phyloP scores from a whole-genome alignment of 1,140 invertebrate species.

The Oryctes rhinoceros region DNA sequence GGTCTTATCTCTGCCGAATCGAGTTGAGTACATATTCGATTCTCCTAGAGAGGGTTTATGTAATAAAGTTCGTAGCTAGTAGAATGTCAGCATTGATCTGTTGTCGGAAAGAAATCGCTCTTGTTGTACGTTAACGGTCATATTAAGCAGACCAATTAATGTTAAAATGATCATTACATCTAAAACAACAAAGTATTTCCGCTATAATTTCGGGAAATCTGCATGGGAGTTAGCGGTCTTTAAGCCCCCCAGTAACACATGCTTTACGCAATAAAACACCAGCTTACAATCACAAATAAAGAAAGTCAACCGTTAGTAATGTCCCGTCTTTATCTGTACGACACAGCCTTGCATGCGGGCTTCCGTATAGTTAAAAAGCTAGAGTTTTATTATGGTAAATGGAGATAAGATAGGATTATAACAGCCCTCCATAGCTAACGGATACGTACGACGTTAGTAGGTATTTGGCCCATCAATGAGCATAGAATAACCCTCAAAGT shows the following conservation, averaged over 20 bases:
- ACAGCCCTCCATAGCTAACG: conserved; percentile 47
- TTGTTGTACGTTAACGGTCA: too few species aligned
- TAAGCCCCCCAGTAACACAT: not conserved
- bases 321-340: conserved; percentile 20
- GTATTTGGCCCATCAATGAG: conserved; percentile 53
- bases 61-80: too few species aligned
- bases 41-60: too few species aligned
- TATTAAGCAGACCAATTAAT: too few species aligned
- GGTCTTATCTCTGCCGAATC: too few species aligned
- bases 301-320: conserved; percentile 30
- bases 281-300: not conserved
- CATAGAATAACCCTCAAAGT: conserved; percentile 56
- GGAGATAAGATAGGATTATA: conserved; percentile 57
- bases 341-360: conserved; percentile 52
- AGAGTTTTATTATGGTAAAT: conserved; percentile 53
- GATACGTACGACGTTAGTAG: conserved; percentile 35
- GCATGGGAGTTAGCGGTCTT: too few species aligned
- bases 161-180: too few species aligned
- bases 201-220: too few species aligned
- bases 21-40: too few species aligned
- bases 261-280: conserved; percentile 7
- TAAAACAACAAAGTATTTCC: too few species aligned
- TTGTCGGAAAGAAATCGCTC: too few species aligned
- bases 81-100: too few species aligned
- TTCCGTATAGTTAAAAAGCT: conserved; percentile 39